Evolutionary conservation across 2,113 vertebrate species (phyloP), one percentile per base, ranked within the genome.

Genomic region (Turdus rufiventris): DNA sequence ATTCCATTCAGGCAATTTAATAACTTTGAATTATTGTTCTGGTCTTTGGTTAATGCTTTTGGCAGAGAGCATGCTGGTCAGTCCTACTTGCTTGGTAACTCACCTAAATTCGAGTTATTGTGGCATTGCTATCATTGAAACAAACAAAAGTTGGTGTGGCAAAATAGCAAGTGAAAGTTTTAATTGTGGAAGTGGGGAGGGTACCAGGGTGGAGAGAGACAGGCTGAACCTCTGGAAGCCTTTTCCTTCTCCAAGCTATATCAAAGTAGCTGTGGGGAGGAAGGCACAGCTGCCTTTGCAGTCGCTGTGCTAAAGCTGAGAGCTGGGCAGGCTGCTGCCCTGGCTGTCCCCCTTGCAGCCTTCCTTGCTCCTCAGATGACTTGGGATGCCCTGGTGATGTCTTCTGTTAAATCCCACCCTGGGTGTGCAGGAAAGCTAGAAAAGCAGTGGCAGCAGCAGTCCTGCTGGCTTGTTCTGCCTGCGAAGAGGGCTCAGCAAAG

Each of bases 11-110:
- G 86, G 73, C 82, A 76, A 90, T 95, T 93, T 88, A 95, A 84
- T 93, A 92, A 67, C 79, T 88, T 38, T 76, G 76, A 90, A 61
- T 94, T 92, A 78, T 78, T 79, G 67, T 91, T 82, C 74, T 94
- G 85, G 72, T 96, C 82, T 91, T 89, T 93, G 82, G 50, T 86
- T 87, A 93, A 85, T 75, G 70, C 65, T 92, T 92, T 95, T 85
- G 85, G 60, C 61, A 34, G 81, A 63, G 63, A 84, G 60, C 75
- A 42, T 65, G 60, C 85, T 40, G 88, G 65, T 95, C 92, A 87
- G 4, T 92, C 0, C 1, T 77, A 75, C 82, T 88, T 74, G 51
- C 51, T 93, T 2, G 0, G 58, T 87, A 92, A 73, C 76, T 89
- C 91, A 62, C 78, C 75, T 93, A 92, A 89, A 84, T 86, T 89